Evolutionary conservation across 1,140 invertebrate genomes (phyloP).

Genomic region (Drosophila auraria): DNA sequence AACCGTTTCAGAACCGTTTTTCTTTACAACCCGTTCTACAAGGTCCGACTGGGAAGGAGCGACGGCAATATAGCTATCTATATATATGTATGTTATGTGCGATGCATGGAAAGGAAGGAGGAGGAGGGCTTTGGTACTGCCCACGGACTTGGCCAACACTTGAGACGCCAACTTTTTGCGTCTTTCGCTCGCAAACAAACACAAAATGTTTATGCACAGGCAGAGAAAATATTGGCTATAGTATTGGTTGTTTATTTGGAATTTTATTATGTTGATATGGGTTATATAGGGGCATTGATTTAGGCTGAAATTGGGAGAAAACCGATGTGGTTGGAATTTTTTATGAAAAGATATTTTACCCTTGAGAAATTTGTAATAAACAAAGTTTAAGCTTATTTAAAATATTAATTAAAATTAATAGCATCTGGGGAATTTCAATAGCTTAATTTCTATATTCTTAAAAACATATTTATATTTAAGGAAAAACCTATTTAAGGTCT

Average conservation of each 20-base stretch:
- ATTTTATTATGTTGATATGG: not conserved
- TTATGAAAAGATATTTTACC: not conserved
- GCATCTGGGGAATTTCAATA: no score
- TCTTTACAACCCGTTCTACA: no score
- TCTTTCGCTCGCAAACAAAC: constrained; percentile 34
- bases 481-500: no score
- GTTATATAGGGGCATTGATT: not conserved
- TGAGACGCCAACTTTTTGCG: constrained; percentile 59
- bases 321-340: not conserved
- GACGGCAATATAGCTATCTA: constrained; percentile 29
- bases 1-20: no score
- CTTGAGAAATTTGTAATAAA: no score
- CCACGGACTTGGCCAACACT: constrained; percentile 62
- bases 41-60: no score
- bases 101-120: not conserved
- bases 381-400: no score
- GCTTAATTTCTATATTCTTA: no score
- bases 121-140: constrained; percentile 12
- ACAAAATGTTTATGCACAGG: constrained; percentile 13
- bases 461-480: no score
- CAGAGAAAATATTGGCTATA: not conserved
- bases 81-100: not conserved
- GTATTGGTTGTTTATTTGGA: not conserved
- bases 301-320: not conserved
- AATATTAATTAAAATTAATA: no score